Evolutionary conservation across 30 jellyfish, hydroid and myxozoan genomes (phyloP).

Genomic region (Aurelia coerulea): DNA sequence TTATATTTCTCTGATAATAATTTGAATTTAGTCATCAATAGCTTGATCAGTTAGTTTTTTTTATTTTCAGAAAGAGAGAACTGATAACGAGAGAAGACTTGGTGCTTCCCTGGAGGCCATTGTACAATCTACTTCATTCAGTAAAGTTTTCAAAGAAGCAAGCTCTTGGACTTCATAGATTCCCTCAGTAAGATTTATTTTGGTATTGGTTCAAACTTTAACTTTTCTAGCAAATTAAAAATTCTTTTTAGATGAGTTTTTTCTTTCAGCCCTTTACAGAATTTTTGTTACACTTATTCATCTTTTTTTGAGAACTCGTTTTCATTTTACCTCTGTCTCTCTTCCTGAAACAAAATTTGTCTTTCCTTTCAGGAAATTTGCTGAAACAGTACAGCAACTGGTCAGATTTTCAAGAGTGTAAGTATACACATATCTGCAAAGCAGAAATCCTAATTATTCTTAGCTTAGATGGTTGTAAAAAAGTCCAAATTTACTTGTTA

Average conservation of each 20-base stretch:
- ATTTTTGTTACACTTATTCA: no score
- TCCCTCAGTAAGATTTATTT: conserved; percentile 74
- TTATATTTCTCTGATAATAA: no score
- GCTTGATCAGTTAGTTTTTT: no score
- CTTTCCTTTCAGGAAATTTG: conserved; percentile 57
- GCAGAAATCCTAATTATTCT: no score
- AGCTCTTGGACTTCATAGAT: conserved; percentile 76
- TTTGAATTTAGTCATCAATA: no score
- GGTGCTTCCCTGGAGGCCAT: conserved; percentile 90
- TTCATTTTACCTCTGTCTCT: no score
- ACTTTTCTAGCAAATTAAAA: no score
- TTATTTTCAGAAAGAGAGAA: conserved; percentile 56
- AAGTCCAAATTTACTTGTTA: no score
- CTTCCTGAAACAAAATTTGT: neutral
- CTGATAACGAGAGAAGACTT: conserved; percentile 81
- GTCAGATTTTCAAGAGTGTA: conserved; percentile 77
- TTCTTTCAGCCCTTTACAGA: no score
- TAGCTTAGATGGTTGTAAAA: no score
- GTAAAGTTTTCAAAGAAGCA: conserved; percentile 69
- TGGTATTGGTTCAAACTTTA: neutral
- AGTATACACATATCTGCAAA: neutral
- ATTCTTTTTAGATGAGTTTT: no score
- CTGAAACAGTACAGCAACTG: conserved; percentile 64
- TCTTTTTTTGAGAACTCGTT: no score
- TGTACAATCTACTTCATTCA: conserved; percentile 73